Evolutionary conservation across 2,888 invertebrate species (phyloP).

Genomic region (Aplocera efformata): DNA sequence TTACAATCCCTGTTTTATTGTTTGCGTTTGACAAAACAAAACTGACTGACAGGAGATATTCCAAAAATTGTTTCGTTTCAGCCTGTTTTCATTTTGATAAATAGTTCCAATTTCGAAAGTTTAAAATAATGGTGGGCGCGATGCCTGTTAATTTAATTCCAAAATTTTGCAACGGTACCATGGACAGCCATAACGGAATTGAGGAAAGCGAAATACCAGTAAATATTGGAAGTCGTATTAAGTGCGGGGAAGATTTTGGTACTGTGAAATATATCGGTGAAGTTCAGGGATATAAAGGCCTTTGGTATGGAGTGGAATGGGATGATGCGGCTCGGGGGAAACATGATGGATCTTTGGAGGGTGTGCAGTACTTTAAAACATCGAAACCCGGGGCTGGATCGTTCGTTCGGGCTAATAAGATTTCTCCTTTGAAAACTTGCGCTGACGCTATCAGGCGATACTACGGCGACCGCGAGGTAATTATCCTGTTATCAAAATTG

Average conservation of each 20-base stretch:
- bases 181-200: conserved; percentile 74
- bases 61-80: conserved; percentile 15
- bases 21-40: conserved; percentile 30
- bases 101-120: conserved; percentile 72
- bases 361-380: conserved; percentile 88
- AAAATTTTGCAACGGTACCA: conserved; percentile 75
- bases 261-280: conserved; percentile 88
- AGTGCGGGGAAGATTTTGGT: conserved; percentile 66
- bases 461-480: conserved; percentile 73
- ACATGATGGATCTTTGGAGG: conserved; percentile 93
- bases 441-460: conserved; percentile 84
- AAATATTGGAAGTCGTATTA: conserved; percentile 69
- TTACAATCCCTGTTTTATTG: conserved; percentile 13
- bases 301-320: conserved; percentile 99
- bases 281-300: conserved; percentile 84
- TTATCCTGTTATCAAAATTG: conserved; percentile 5
- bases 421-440: conserved; percentile 85
- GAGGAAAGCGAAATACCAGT: conserved; percentile 68
- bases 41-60: conserved; percentile 28
- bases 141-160: conserved; percentile 78
- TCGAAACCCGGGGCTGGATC: conserved; percentile 91
- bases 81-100: conserved; percentile 53
- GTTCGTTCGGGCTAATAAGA: conserved; percentile 91
- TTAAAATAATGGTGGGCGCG: conserved; percentile 76
- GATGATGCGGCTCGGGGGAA: conserved; percentile 93